phyloP scores from a whole-genome alignment of 1,140 invertebrate genomes.

The Macrosteles quadrilineatus region DNA sequence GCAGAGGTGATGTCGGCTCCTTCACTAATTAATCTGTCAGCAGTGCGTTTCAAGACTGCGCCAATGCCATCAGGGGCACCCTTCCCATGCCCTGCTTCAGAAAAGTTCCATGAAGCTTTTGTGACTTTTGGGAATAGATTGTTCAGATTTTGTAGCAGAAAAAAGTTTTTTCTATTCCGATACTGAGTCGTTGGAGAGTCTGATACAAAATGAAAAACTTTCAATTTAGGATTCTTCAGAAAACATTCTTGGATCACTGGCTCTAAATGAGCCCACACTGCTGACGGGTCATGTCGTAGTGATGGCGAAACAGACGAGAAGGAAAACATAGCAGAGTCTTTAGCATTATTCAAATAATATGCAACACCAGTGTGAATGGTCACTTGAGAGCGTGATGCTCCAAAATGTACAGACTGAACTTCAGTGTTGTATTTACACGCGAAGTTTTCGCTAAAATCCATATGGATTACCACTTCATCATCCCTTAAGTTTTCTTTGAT shows the following conservation, averaged over 20 bases:
- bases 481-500: not conserved
- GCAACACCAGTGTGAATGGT: not conserved
- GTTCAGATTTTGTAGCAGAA: conserved; percentile 37
- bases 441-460: not conserved
- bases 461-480: not conserved
- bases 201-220: conserved; percentile 38
- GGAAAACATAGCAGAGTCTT: not conserved
- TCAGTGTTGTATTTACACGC: not conserved
- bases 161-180: conserved; percentile 36
- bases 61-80: conserved; percentile 53
- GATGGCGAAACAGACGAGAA: not conserved
- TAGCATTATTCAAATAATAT: not conserved
- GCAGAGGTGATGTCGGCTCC: not conserved
- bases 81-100: conserved; percentile 53
- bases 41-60: conserved; percentile 49
- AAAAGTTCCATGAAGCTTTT: conserved; percentile 50
- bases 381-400: not conserved
- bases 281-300: not conserved
- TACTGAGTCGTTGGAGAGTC: conserved; percentile 40
- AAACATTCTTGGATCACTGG: conserved; percentile 3
- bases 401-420: not conserved
- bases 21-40: conserved; percentile 36
- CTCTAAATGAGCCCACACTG: not conserved
- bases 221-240: conserved; percentile 6
- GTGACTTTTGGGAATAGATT: conserved; percentile 33